Evolutionary conservation across 1,140 invertebrate genomes (phyloP).

Genomic region (Ctenoplectra terminalis): DNA sequence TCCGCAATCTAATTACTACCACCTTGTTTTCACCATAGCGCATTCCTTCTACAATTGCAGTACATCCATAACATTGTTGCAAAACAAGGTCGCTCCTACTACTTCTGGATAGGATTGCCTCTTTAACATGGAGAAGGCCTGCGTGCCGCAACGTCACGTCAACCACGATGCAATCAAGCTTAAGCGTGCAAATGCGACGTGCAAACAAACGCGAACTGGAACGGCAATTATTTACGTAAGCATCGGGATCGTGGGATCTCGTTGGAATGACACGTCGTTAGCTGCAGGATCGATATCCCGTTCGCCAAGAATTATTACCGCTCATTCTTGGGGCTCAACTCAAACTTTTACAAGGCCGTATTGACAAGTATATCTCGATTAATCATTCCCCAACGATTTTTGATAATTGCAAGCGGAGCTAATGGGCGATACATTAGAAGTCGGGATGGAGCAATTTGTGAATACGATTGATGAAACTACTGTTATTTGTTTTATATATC

Average conservation of each 20-base stretch:
- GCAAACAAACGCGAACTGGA: constrained; percentile 39
- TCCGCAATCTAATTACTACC: not conserved
- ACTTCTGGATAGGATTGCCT: not conserved
- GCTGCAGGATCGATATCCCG: constrained; percentile 44
- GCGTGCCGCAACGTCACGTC: constrained; percentile 1
- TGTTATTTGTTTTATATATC: not conserved
- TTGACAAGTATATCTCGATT: not conserved
- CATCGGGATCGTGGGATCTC: constrained; percentile 42
- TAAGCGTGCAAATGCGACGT: constrained; percentile 23
- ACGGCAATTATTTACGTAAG: constrained; percentile 61
- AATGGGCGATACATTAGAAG: not conserved
- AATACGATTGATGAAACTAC: not conserved
- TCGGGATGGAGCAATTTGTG: not conserved
- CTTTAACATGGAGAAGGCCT: not conserved
- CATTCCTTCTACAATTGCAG: not conserved
- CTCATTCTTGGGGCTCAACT: not conserved
- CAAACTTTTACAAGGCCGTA: not conserved
- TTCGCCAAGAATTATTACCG: constrained; percentile 39
- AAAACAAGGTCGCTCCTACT: constrained; percentile 12
- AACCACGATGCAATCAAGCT: constrained; percentile 29
- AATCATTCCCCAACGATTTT: not conserved
- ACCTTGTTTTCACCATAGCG: not conserved
- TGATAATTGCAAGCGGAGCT: not conserved
- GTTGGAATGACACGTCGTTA: constrained; percentile 48
- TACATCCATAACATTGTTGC: constrained; percentile 29